These are phyloP conservation scores for Lagopus leucura DNA, from an alignment of 2,113 vertebrate genomes.

Conservation along the genomic window DNA sequence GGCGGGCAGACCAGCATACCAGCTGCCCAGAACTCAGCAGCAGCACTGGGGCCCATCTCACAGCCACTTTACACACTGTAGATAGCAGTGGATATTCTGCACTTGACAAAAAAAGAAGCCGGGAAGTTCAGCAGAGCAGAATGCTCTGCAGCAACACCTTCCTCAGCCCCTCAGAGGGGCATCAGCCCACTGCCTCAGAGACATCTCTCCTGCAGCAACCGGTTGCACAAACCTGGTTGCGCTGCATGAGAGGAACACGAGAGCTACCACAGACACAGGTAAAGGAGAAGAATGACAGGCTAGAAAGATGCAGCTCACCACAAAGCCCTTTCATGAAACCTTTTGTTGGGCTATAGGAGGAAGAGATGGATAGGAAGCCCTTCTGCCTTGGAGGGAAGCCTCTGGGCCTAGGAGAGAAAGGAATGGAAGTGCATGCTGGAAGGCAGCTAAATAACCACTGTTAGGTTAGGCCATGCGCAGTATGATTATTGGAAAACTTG, in stretches of 20 bases:
- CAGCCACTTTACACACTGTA: neutral
- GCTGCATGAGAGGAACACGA: neutral
- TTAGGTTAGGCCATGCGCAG: neutral
- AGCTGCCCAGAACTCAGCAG: conserved; percentile 59
- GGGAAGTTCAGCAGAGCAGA: neutral
- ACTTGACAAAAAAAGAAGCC: neutral
- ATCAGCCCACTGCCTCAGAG: neutral
- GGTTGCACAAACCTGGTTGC: neutral
- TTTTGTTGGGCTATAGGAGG: neutral
- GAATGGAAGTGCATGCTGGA: neutral
- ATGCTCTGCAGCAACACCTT: neutral
- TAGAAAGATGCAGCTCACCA: neutral
- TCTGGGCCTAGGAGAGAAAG: neutral
- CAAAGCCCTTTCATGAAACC: neutral
- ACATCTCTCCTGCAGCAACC: neutral
- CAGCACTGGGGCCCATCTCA: neutral
- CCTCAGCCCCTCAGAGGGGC: neutral
- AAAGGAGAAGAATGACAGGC: neutral
- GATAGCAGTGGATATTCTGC: neutral
- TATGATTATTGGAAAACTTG: neutral
- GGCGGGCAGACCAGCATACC: conserved; percentile 21
- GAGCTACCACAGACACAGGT: neutral
- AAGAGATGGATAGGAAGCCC: neutral
- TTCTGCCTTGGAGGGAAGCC: neutral
- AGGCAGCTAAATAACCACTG: neutral